Percentiles rank a stretch among this genome's conserved stretches.
phyloP scores from a whole-genome alignment of 2,888 invertebrate species.

The Ypsolopha scabrella region DNA sequence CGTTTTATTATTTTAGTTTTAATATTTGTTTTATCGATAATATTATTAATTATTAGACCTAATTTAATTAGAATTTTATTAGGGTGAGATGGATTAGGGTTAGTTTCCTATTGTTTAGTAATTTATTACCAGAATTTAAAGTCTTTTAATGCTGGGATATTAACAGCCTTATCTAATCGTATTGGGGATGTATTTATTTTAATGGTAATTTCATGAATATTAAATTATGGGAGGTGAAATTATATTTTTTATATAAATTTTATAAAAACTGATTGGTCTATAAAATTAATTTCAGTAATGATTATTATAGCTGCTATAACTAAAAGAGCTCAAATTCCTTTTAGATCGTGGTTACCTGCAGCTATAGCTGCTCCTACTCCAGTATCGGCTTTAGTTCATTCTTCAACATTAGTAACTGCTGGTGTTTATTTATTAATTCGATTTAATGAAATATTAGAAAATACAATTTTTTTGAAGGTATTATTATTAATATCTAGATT shows the following conservation, averaged over 20 bases:
- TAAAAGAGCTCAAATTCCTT: slow-evolving; percentile 86
- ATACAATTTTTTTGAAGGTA: slow-evolving; percentile 45
- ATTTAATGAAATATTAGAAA: slow-evolving; percentile 65
- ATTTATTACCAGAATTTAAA: slow-evolving; percentile 78
- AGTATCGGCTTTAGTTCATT: slow-evolving; percentile 80
- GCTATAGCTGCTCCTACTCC: slow-evolving; percentile 84
- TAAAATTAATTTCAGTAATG: slow-evolving; percentile 48
- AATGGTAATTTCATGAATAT: slow-evolving; percentile 68
- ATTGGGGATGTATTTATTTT: slow-evolving; percentile 78
- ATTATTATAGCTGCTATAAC: slow-evolving; percentile 73
- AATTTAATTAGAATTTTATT: slow-evolving; percentile 79
- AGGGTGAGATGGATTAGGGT: slow-evolving; percentile 80
- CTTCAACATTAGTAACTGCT: slow-evolving; percentile 83
- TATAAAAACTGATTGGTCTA: slow-evolving; percentile 49
- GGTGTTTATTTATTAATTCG: slow-evolving; percentile 82
- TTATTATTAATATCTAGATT: slow-evolving; percentile 67
- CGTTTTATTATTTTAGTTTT: slow-evolving; percentile 76
- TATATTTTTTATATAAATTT: slow-evolving; percentile 66
- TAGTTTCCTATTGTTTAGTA: slow-evolving; percentile 79
- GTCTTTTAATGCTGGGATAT: slow-evolving; percentile 77
- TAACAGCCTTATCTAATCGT: slow-evolving; percentile 80
- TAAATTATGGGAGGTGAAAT: slow-evolving; percentile 67
- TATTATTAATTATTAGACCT: slow-evolving; percentile 76
- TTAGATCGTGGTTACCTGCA: slow-evolving; percentile 80
- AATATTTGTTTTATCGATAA: slow-evolving; percentile 76